Evolutionary conservation across 2,888 invertebrate species (phyloP).

Genomic region (Coenonympha glycerion): DNA sequence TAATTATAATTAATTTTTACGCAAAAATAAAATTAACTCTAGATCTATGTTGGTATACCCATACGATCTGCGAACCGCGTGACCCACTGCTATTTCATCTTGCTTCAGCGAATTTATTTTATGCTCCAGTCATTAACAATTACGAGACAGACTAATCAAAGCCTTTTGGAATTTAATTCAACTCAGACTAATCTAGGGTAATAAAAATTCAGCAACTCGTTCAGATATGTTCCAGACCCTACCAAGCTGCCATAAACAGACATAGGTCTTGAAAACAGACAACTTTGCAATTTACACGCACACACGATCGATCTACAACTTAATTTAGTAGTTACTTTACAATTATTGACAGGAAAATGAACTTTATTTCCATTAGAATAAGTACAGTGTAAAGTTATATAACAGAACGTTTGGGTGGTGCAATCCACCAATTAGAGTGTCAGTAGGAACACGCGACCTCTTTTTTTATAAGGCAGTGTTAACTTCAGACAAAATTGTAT

Average conservation of each 20-base stretch:
- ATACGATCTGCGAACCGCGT: no score
- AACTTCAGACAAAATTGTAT: constrained; percentile 5
- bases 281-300: constrained; percentile 33
- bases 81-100: no score
- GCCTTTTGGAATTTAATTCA: no score
- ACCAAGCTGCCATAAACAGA: constrained; percentile 26
- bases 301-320: constrained; percentile 24
- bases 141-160: no score
- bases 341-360: constrained; percentile 7
- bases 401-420: constrained; percentile 2
- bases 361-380: constrained; percentile 17
- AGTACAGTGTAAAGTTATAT: neutral
- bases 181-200: neutral
- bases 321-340: neutral
- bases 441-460: constrained; percentile 28
- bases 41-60: no score
- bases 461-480: constrained; percentile 14
- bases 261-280: constrained; percentile 26
- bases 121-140: no score
- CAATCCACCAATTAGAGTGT: constrained; percentile 28
- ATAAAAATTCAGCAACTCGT: constrained; percentile 16
- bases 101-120: no score
- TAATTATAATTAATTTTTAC: no score
- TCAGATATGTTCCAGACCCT: constrained; percentile 19
- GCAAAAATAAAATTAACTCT: no score